phyloP scores from a whole-genome alignment of 2,888 invertebrate species.

The Polydrusus tereticollis region DNA sequence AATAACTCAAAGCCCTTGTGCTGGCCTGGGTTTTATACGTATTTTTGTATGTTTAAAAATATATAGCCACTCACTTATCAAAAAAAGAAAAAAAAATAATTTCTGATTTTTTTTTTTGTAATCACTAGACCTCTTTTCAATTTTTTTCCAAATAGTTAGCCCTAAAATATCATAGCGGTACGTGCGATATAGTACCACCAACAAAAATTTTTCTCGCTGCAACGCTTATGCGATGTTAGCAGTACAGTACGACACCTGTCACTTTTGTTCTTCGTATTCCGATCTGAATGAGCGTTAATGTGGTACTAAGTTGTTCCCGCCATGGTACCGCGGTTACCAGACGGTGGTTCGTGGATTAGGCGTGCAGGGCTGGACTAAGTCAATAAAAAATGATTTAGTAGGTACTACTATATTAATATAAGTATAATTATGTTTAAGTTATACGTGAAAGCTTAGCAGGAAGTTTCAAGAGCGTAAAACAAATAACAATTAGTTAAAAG shows the following conservation, averaged over 20 bases:
- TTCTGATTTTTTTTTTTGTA: no score
- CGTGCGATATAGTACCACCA: constrained; percentile 1
- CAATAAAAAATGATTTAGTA: constrained; percentile 6
- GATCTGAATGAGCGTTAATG: constrained; percentile 62
- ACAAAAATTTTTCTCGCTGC: background rate
- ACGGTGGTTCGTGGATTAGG: constrained; percentile 45
- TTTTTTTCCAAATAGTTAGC: no score
- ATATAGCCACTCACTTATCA: no score
- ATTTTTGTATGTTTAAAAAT: no score
- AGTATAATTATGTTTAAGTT: background rate
- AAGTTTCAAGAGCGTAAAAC: no score
- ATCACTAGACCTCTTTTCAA: no score
- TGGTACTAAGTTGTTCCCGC: constrained; percentile 64
- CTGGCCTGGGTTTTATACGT: no score
- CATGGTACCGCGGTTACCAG: constrained; percentile 58
- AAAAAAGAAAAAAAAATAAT: no score
- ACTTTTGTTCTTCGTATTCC: constrained; percentile 53
- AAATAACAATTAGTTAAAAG: no score
- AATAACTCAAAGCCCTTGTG: no score
- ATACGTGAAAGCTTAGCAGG: background rate
- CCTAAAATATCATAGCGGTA: no score
- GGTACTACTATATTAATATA: background rate
- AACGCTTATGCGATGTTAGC: constrained; percentile 16
- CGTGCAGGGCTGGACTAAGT: constrained; percentile 33
- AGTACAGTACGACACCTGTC: constrained; percentile 56